phyloP scores from a whole-genome alignment of 2,797 vertebrate species.

The Enteromius mattozi region DNA sequence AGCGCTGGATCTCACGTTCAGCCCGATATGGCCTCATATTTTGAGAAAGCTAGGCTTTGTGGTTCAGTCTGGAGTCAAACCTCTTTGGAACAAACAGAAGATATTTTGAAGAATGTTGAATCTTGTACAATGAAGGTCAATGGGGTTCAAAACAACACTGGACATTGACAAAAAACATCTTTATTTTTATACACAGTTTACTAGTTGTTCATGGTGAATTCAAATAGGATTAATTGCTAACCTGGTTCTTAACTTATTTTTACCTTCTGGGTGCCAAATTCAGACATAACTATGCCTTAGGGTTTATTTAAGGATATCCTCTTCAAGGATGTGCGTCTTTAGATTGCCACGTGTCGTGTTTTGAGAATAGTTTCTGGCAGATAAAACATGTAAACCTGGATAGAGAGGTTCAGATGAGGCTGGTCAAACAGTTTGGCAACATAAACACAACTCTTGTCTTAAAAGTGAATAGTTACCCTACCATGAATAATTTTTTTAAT shows the following conservation, averaged over 20 bases:
- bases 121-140: neutral
- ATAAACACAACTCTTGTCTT: neutral
- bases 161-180: neutral
- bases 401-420: neutral
- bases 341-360: neutral
- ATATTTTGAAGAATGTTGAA: neutral
- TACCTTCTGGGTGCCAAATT: neutral
- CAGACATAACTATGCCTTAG: neutral
- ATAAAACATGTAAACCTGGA: neutral
- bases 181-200: neutral
- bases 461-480: neutral
- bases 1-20: constrained; percentile 8
- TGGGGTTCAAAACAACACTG: neutral
- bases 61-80: constrained; percentile 13
- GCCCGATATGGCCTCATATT: neutral
- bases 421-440: neutral
- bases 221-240: constrained; percentile 6
- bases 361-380: constrained; percentile 20
- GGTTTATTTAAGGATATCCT: constrained; percentile 4
- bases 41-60: constrained; percentile 11
- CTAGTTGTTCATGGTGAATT: neutral
- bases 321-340: neutral
- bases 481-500: neutral
- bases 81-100: neutral
- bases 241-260: constrained; percentile 13